phyloP scores from a whole-genome alignment of 2,797 vertebrate species.

The Enteromius thamalakanensis region DNA sequence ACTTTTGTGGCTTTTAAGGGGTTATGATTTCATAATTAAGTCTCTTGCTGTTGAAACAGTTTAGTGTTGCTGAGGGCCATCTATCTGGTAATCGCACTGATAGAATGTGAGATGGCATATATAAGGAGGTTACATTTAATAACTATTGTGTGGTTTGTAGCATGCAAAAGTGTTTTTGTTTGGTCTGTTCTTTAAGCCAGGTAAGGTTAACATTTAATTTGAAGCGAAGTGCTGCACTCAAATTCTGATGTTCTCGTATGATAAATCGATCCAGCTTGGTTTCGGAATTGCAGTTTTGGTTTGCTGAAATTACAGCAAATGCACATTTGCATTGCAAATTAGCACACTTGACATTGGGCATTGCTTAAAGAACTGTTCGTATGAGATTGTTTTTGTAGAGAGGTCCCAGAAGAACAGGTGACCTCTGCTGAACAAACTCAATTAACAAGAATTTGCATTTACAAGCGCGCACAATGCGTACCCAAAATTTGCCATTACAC shows the following conservation, averaged over 20 bases:
- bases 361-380: slow-evolving; percentile 31
- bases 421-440: slow-evolving; percentile 33
- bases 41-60: slow-evolving; percentile 25
- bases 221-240: background rate
- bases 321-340: slow-evolving; percentile 32
- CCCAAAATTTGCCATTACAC: slow-evolving; percentile 5
- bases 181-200: background rate
- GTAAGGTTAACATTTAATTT: background rate
- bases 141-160: slow-evolving; percentile 5
- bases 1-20: slow-evolving; percentile 39
- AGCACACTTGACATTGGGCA: slow-evolving; percentile 2
- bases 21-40: slow-evolving; percentile 17
- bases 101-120: slow-evolving; percentile 1
- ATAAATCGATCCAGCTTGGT: background rate
- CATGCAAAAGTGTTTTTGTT: background rate
- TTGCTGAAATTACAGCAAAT: slow-evolving; percentile 11
- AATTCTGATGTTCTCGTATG: slow-evolving; percentile 16
- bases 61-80: background rate
- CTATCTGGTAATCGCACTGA: slow-evolving; percentile 19
- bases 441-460: slow-evolving; percentile 42
- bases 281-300: background rate
- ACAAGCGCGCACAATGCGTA: slow-evolving; percentile 11
- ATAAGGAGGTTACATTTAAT: slow-evolving; percentile 17
- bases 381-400: slow-evolving; percentile 30
- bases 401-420: slow-evolving; percentile 34